Percentiles rank a stretch among this genome's conserved stretches.
phyloP scores from a whole-genome alignment of 2,797 vertebrate species.

The Eleutherodactylus coqui region DNA sequence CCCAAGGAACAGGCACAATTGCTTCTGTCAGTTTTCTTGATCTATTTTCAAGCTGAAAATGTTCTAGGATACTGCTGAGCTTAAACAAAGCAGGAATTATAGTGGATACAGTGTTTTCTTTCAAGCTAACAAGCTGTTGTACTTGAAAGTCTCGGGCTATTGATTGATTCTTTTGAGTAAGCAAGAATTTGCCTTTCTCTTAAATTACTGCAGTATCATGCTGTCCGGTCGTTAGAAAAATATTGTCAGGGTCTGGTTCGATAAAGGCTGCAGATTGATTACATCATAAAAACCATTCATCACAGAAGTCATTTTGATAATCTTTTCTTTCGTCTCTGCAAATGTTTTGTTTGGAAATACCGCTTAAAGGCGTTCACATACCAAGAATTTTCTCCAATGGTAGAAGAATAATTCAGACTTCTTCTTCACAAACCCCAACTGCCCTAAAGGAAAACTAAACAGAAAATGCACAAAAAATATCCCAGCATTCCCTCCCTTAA shows the following conservation, averaged over 20 bases:
- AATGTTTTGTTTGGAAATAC: conserved; percentile 23
- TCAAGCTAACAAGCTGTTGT: conserved; percentile 6
- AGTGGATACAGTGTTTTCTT: background rate
- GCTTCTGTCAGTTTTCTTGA: background rate
- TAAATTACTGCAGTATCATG: conserved; percentile 22
- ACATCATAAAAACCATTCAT: conserved; percentile 27
- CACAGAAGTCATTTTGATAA: background rate
- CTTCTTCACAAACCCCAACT: background rate
- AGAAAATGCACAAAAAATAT: too few relatives aligned
- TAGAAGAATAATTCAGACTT: background rate
- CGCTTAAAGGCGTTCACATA: background rate
- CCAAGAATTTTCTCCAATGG: background rate
- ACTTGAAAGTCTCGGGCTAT: conserved; percentile 10
- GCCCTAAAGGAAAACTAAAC: background rate
- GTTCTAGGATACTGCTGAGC: background rate
- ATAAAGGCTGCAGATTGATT: conserved; percentile 46
- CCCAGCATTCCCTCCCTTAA: too few relatives aligned
- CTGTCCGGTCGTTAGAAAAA: conserved; percentile 44
- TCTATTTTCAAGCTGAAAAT: background rate
- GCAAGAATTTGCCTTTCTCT: conserved; percentile 36
- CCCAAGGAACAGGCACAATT: background rate
- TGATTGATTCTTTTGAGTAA: conserved; percentile 48
- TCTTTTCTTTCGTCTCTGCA: background rate
- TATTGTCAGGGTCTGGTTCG: conserved; percentile 21
- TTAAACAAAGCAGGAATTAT: background rate